Base-by-base conservation (phyloP, 2,888 invertebrate species). In the Andrena minutula region DNA sequence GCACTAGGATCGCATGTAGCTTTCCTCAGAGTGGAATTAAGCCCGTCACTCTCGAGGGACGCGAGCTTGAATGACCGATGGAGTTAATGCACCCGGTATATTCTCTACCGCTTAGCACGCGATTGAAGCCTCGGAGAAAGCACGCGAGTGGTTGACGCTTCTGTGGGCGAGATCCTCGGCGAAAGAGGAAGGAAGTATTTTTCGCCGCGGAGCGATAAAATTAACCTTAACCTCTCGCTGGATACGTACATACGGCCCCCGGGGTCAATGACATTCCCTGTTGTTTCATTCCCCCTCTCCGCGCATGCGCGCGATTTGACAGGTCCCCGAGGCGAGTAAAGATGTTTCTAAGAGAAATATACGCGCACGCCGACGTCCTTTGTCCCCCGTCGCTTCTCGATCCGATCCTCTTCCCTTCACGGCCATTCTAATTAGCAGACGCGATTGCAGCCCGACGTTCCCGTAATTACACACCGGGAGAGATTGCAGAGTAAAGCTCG, bases 191-290 rank as follows among this genome's bases (percentile, higher is more conserved):
- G 86, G 84, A 88, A 81, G 84, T 71, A 78, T 88, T 87, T 86
- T 87, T 80, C 87, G 61, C 68, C 70, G 65, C 76, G 66, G 56
- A 79, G 77, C 80, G 87, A 89, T 89, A 88, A 88, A 88, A 88
- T 88, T 88, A 88, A 87, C 88, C 88, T 88, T 88, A 87, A 89
- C 88, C 89, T 88, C 87, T 87, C 83, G 79, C 77, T 82, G 78
- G 79, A 83, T 89, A 87, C 87, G 82, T 78, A 76, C 87, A 77
- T 56, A 56, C 56, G 56, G 56, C 23, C 23, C 70, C 83, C 75
- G 88, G 89, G 88, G 88, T 88, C 88, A 89, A 87, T 83, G 88
- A 88, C 88, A 87, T 79, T 71, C 85, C 35, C 82, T 83, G 85
- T 88, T 88, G 87, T 89, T 85, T 87, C 89, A 56, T 83, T 85